Base-by-base conservation (phyloP, 2,113 vertebrate species). In the Clarias gariepinus region DNA sequence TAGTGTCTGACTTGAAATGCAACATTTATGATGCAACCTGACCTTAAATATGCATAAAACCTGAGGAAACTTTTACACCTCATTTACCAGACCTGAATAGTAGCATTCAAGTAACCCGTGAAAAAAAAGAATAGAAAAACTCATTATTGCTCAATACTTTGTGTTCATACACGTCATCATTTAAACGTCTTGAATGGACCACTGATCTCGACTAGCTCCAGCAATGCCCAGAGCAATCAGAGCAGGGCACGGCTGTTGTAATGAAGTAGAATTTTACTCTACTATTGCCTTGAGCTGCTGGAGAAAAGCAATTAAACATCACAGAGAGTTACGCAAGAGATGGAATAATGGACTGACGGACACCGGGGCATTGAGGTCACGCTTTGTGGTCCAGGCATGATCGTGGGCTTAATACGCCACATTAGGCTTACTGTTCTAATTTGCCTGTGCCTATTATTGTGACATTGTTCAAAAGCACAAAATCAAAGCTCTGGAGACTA, bases 301-400 rank as follows among this genome's bases (percentile, higher is more conserved):
- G 23, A 68, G 78, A 76, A 83, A 87, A 87, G 86, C 86, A 83
- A 87, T 87, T 87, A 87, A 87, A 87, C 81, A 87, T 87, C 73
- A 83, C 86, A 87, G 28, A 36, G 81, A 69, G 60, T 87, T 87
- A 77, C 86, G 83, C 71, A 19, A 77, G 71, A 78, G 86, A 87
- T 53, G 81, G 52, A 68, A 87, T 83, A 87, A 87, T 87, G 86
- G 86, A 78, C 58, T 78, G 86, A 63, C 18, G 81, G 68, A 83
- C 81, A 76, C 60, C 16, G 47, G 68, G 58, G 80, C 74, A 61
- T 82, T 69, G 77, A 68, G 86, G 71, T 76, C 81, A 68, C 52
- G 69, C 68, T 82, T 87, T 82, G 86, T 82, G 57, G 79, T 87
- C 86, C 15, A 47, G 74, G 80, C 60, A 81, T 87, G 86, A 87